phyloP scores from a whole-genome alignment of 2,797 vertebrate species.

The Glossophaga mutica region DNA sequence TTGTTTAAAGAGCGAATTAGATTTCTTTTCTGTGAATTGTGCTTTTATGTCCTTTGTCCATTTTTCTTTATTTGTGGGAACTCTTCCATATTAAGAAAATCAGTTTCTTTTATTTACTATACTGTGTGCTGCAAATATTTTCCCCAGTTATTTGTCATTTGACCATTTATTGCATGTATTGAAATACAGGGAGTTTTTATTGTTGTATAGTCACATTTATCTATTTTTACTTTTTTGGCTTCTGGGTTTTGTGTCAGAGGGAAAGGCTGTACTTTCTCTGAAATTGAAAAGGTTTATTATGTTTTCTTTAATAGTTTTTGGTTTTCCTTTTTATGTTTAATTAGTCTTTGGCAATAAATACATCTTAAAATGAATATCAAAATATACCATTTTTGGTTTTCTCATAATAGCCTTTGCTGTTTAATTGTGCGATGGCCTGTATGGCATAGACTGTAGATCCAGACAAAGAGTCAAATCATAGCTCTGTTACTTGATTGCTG shows the following conservation, averaged over 20 bases:
- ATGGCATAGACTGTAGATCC: not conserved
- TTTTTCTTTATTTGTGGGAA: constrained; percentile 12
- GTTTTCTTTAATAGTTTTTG: not conserved
- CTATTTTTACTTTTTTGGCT: not conserved
- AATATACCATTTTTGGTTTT: not conserved
- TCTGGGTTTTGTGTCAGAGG: not conserved
- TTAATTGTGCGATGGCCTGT: not conserved
- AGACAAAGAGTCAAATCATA: not conserved
- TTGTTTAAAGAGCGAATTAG: not conserved
- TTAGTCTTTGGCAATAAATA: not conserved
- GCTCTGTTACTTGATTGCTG: not conserved
- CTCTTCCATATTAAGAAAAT: not conserved
- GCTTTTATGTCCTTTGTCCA: not conserved
- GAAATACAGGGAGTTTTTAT: not conserved
- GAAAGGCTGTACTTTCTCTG: not conserved
- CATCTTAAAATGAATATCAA: not conserved
- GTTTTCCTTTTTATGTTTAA: constrained; percentile 31
- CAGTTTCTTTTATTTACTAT: not conserved
- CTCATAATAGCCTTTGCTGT: not conserved
- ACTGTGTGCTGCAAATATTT: not conserved
- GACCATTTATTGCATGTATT: not conserved
- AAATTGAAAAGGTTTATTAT: not conserved
- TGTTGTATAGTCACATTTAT: not conserved
- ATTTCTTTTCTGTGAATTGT: constrained; percentile 7
- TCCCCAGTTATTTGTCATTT: not conserved